phyloP scores from a whole-genome alignment of 2,113 vertebrate species.

The Zeus faber region DNA sequence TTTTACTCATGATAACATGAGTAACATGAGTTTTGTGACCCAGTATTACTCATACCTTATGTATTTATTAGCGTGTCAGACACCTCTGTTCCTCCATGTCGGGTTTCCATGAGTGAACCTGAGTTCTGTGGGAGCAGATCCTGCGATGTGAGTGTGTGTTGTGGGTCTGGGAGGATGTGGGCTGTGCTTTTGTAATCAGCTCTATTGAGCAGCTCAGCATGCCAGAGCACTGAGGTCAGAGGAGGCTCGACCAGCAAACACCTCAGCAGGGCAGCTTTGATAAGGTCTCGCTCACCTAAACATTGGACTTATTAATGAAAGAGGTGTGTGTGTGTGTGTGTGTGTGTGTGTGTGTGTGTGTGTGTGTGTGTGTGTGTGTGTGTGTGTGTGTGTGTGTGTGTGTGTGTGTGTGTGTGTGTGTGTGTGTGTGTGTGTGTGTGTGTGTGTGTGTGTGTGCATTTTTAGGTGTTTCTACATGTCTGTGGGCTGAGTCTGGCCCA shows the following conservation, averaged over 20 bases:
- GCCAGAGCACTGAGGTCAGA: slow-evolving; percentile 58
- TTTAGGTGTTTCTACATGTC: neutral
- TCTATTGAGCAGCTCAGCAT: slow-evolving; percentile 52
- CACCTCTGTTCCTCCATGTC: too few species aligned
- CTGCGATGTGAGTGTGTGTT: slow-evolving; percentile 5
- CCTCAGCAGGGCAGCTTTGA: slow-evolving; percentile 47
- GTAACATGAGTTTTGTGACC: too few species aligned
- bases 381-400: slow-evolving; percentile 7
- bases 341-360: slow-evolving; percentile 3
- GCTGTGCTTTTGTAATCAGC: slow-evolving; percentile 45
- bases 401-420: slow-evolving; percentile 5
- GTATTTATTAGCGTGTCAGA: too few species aligned
- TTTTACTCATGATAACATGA: too few species aligned
- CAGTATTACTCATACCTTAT: too few species aligned
- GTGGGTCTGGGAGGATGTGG: slow-evolving; percentile 9
- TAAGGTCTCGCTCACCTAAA: slow-evolving; percentile 44
- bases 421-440: slow-evolving; percentile 4
- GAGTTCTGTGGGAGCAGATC: neutral
- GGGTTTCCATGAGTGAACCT: too few species aligned
- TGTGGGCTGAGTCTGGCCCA: neutral
- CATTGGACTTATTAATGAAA: slow-evolving; percentile 22
- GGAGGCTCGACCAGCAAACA: slow-evolving; percentile 45
- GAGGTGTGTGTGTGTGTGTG: slow-evolving; percentile 2
- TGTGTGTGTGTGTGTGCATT: slow-evolving; percentile 3
- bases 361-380: neutral